These are phyloP conservation scores for Oreocharis arfaki DNA, from an alignment of 2,113 vertebrate genomes.

Conservation along the genomic window DNA sequence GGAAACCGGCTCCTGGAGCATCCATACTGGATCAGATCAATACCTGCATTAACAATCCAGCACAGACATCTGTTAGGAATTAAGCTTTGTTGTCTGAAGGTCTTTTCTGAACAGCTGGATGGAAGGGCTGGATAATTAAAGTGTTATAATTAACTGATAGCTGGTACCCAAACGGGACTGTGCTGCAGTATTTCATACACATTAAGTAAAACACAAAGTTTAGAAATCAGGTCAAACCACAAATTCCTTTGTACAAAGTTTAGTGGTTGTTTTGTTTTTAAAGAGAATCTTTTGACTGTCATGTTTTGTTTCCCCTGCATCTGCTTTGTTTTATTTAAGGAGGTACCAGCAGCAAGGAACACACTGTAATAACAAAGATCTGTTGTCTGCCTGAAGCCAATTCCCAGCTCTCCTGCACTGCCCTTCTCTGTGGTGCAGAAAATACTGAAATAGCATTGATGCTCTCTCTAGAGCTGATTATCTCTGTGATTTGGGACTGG, in stretches of 20 bases:
- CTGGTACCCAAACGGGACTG: background rate
- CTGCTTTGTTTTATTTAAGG: constrained; percentile 26
- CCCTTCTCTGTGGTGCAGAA: background rate
- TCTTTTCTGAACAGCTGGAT: background rate
- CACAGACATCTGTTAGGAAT: background rate
- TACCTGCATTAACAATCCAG: background rate
- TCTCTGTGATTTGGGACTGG: background rate
- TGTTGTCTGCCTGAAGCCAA: background rate
- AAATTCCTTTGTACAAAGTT: background rate
- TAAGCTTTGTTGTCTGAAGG: background rate
- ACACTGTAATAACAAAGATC: background rate
- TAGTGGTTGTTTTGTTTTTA: background rate
- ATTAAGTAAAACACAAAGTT: background rate
- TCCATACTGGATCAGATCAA: background rate
- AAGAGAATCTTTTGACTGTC: background rate
- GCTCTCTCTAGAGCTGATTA: background rate
- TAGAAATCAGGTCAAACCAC: background rate
- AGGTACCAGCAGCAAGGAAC: background rate
- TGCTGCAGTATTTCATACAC: background rate
- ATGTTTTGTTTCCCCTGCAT: background rate
- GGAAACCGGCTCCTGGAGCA: background rate
- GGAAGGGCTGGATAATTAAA: background rate
- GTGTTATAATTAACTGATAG: background rate
- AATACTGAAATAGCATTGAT: background rate
- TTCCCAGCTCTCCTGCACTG: background rate